phyloP scores from a whole-genome alignment of 2,797 vertebrate species.

The Momotus momota region DNA sequence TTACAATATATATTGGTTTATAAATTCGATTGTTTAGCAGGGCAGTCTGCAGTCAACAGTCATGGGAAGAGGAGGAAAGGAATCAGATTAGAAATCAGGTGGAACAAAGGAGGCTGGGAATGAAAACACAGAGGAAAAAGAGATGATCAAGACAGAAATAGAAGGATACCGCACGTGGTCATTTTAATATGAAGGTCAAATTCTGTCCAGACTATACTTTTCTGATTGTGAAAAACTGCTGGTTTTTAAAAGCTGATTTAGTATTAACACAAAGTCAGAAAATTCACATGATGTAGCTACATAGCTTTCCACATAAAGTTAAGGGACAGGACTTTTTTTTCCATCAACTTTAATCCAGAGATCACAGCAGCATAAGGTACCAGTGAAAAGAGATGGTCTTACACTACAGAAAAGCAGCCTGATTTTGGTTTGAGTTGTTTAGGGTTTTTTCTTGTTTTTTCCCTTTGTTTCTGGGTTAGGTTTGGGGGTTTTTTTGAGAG shows the following conservation, averaged over 20 bases:
- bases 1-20: slow-evolving; percentile 72
- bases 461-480: neutral
- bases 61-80: neutral
- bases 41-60: neutral
- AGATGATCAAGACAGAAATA: neutral
- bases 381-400: neutral
- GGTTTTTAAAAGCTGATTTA: neutral
- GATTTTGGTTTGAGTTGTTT: neutral
- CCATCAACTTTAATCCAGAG: neutral
- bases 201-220: neutral
- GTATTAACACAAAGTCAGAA: neutral
- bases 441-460: neutral
- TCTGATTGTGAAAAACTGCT: neutral
- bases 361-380: neutral
- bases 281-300: neutral
- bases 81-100: slow-evolving; percentile 52
- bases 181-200: neutral
- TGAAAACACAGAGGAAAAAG: neutral
- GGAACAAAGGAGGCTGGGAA: slow-evolving; percentile 52
- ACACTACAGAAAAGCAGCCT: neutral
- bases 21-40: slow-evolving; percentile 51
- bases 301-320: neutral
- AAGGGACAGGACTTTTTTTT: neutral
- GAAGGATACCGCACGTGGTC: neutral
- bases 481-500: neutral